phyloP scores from a whole-genome alignment of 2,888 invertebrate species.

The Hoplodrina blanda region DNA sequence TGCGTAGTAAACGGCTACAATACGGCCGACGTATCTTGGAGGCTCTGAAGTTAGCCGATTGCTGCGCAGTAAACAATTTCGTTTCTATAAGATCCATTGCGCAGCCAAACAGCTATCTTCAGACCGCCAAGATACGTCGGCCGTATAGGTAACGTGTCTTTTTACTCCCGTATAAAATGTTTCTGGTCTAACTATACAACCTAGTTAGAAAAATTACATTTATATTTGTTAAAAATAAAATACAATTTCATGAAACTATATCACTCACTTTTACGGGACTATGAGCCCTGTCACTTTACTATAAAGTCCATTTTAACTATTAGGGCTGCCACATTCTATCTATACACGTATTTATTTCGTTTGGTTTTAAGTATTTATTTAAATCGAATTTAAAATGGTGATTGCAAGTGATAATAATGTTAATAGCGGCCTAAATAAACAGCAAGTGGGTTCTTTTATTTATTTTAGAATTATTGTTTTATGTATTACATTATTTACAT shows the following conservation, averaged over 20 bases:
- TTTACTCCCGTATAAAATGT: background rate
- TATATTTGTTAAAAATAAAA: conserved; percentile 36
- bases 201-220: conserved; percentile 55
- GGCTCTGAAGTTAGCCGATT: no score
- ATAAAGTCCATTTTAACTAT: conserved; percentile 45
- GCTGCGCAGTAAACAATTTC: no score
- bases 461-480: conserved; percentile 64
- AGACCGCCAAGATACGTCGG: no score
- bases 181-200: conserved; percentile 52
- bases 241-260: conserved; percentile 44
- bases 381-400: conserved; percentile 43
- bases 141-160: no score
- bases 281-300: conserved; percentile 23
- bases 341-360: conserved; percentile 23
- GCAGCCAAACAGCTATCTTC: no score
- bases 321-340: conserved; percentile 27
- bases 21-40: no score
- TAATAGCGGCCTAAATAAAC: conserved; percentile 50
- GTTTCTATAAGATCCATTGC: no score
- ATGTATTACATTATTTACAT: conserved; percentile 69
- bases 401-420: conserved; percentile 51
- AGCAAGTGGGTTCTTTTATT: conserved; percentile 40
- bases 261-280: conserved; percentile 38
- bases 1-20: no score
- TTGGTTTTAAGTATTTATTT: conserved; percentile 46